phyloP scores from a whole-genome alignment of 2,888 invertebrate genomes.

The Eulithis testata region DNA sequence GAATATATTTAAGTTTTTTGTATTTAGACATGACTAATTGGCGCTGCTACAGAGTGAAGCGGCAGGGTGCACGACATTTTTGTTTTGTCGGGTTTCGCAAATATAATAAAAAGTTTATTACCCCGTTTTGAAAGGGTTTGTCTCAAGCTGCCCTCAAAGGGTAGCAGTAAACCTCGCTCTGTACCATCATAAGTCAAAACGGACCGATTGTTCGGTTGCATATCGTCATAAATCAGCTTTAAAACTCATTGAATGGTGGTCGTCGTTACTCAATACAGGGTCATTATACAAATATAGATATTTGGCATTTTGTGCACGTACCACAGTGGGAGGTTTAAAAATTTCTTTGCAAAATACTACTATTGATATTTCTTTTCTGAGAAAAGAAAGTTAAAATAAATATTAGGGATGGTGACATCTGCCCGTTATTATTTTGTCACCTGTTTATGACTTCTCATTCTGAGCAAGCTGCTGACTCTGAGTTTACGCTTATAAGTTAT shows the following conservation, averaged over 20 bases:
- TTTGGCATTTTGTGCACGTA: conserved; percentile 78
- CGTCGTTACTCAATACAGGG: conserved; percentile 77
- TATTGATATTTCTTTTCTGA: conserved; percentile 60
- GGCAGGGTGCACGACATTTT: conserved; percentile 70
- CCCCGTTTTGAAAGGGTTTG: conserved; percentile 82
- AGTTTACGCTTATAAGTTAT: conserved; percentile 17
- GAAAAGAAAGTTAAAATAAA: conserved; percentile 74
- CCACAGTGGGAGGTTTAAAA: conserved; percentile 77
- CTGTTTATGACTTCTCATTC: conserved; percentile 53
- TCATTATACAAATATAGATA: conserved; percentile 84
- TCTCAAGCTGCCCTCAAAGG: conserved; percentile 71
- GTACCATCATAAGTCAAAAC: conserved; percentile 76
- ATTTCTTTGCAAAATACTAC: conserved; percentile 64
- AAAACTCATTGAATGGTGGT: conserved; percentile 70
- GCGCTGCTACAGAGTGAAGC: conserved; percentile 61
- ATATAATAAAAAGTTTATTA: conserved; percentile 83
- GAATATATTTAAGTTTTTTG: conserved; percentile 69
- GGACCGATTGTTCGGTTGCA: conserved; percentile 78
- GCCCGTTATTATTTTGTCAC: conserved; percentile 59
- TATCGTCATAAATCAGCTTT: conserved; percentile 79
- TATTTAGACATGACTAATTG: conserved; percentile 77
- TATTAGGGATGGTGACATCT: conserved; percentile 57
- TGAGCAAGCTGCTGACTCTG: conserved; percentile 20
- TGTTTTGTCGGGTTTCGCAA: conserved; percentile 74
- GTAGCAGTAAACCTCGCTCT: conserved; percentile 69